phyloP scores from a whole-genome alignment of 2,113 vertebrate species.

The Rynchops niger region DNA sequence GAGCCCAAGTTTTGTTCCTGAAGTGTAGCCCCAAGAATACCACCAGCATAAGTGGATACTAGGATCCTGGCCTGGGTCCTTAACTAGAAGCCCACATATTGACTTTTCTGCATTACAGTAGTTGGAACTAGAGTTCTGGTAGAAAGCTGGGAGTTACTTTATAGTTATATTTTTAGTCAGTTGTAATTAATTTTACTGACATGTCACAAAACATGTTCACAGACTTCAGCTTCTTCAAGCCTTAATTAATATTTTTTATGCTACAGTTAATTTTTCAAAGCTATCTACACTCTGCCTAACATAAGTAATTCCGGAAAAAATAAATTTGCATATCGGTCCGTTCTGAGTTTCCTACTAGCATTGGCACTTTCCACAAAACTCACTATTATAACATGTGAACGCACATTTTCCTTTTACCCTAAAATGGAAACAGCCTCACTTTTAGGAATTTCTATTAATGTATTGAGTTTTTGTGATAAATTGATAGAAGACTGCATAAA shows the following conservation, averaged over 20 bases:
- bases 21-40: neutral
- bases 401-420: neutral
- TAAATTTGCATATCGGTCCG: neutral
- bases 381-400: neutral
- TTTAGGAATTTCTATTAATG: neutral
- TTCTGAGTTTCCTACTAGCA: neutral
- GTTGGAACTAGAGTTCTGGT: neutral
- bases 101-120: neutral
- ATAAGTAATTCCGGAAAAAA: neutral
- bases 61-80: neutral
- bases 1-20: neutral
- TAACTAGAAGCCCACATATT: neutral
- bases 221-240: neutral
- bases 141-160: neutral
- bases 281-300: neutral
- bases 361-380: neutral
- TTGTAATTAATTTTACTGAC: neutral
- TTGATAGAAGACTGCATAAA: neutral
- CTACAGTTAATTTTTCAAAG: constrained; percentile 3
- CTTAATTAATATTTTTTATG: neutral
- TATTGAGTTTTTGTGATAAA: neutral
- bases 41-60: fast-evolving
- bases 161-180: neutral
- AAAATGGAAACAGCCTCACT: neutral
- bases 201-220: neutral